A percentile compares a stretch with the other conserved stretches of the same genome.
Evolutionary conservation across 2,113 vertebrate genomes (phyloP).

Genomic region (Oncorhynchus gorbuscha): DNA sequence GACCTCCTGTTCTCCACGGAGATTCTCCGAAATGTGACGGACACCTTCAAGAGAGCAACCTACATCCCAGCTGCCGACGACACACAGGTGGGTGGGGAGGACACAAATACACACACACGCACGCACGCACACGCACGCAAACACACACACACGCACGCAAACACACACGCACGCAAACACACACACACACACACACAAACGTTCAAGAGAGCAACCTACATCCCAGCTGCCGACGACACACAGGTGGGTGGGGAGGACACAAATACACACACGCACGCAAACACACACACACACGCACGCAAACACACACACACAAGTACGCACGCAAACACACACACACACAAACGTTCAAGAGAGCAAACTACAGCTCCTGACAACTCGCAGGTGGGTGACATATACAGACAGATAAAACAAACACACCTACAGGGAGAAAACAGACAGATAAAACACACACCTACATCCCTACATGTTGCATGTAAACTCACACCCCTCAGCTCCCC

Average conservation of each 20-base stretch:
- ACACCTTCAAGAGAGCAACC: conserved; percentile 99
- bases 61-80: conserved; percentile 94
- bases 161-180: not conserved
- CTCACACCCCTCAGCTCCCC: not conserved
- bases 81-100: conserved; percentile 81
- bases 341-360: not conserved
- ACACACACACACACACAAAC: not conserved
- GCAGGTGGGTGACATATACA: not conserved
- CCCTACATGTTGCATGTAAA: not conserved
- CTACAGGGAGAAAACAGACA: not conserved
- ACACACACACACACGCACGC: conserved; percentile 7
- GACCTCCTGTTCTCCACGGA: conserved; percentile 99
- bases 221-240: too few species aligned
- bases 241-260: too few species aligned
- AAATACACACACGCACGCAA: not conserved
- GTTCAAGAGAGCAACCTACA: too few species aligned
- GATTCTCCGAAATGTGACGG: conserved; percentile 98
- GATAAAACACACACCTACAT: not conserved
- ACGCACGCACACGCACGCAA: too few species aligned
- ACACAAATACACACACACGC: not conserved
- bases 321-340: too few species aligned
- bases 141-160: too few species aligned
- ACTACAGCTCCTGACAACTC: too few species aligned
- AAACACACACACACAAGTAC: not conserved
- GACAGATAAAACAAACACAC: not conserved